phyloP scores from a whole-genome alignment of 2,888 invertebrate species.

The Melanotus villosus region DNA sequence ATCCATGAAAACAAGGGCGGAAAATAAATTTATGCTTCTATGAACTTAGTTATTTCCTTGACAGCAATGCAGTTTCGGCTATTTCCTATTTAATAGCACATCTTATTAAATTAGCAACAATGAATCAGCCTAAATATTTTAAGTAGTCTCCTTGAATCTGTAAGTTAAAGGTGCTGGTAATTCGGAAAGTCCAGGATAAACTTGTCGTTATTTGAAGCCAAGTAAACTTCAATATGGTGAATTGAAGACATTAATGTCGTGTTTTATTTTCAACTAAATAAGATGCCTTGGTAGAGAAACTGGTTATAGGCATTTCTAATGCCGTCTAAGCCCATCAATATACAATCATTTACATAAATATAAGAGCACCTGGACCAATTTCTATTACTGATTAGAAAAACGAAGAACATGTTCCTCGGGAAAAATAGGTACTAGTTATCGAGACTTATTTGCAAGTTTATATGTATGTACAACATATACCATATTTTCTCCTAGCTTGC shows the following conservation, averaged over 20 bases:
- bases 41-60: background rate
- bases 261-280: conserved; percentile 22
- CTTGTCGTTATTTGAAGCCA: conserved; percentile 2
- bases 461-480: conserved; percentile 5
- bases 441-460: background rate
- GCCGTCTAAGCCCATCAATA: conserved; percentile 38
- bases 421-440: conserved; percentile 19
- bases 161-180: background rate
- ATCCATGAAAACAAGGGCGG: too few relatives aligned
- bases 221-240: conserved; percentile 17
- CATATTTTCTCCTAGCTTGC: too few relatives aligned
- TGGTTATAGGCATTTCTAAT: conserved; percentile 48
- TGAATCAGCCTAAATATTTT: background rate
- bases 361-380: conserved; percentile 54
- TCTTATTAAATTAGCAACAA: background rate
- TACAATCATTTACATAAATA: conserved; percentile 50
- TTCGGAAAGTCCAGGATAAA: conserved; percentile 21
- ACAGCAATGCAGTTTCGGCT: background rate
- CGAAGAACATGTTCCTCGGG: conserved; percentile 43
- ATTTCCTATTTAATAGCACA: background rate
- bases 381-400: conserved; percentile 56
- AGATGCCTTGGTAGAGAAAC: conserved; percentile 23
- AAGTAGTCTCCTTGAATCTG: too few relatives aligned
- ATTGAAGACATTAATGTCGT: conserved; percentile 15
- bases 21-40: too few relatives aligned